These are phyloP conservation scores for Philhelius pedissequus DNA, from an alignment of 2,888 invertebrate genomes.

Conservation along the genomic window DNA sequence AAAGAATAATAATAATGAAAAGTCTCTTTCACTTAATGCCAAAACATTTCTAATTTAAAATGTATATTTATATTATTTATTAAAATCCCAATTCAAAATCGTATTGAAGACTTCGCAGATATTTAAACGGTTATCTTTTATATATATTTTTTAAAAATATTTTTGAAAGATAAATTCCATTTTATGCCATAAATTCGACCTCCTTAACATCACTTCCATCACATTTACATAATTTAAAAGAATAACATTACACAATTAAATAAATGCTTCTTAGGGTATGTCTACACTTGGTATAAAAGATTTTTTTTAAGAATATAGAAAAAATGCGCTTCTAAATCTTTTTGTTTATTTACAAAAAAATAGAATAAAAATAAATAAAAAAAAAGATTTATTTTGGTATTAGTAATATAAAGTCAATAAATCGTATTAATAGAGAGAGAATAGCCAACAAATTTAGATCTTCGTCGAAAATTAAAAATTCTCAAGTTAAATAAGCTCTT, in stretches of 20 bases:
- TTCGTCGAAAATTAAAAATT: no score
- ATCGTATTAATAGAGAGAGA: no score
- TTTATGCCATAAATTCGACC: not conserved
- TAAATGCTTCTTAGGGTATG: conserved; percentile 11
- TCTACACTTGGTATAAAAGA: not conserved
- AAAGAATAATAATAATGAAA: not conserved
- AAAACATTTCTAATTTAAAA: not conserved
- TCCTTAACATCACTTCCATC: not conserved
- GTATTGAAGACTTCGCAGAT: not conserved
- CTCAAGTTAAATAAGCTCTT: no score
- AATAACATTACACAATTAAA: conserved; percentile 33
- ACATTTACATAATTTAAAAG: conserved; percentile 10
- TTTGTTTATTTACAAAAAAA: no score
- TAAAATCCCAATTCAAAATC: not conserved
- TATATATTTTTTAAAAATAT: not conserved
- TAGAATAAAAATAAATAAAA: no score
- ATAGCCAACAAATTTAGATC: no score
- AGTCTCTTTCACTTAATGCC: not conserved
- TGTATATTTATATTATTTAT: not conserved
- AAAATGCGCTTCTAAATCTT: no score
- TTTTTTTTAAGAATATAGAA: no score
- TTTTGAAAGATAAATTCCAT: not conserved
- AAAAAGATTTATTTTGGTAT: no score
- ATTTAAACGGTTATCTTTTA: not conserved
- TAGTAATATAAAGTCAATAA: no score